phyloP scores from a whole-genome alignment of 2,888 invertebrate species.

The Ceratothoa steindachneri region DNA sequence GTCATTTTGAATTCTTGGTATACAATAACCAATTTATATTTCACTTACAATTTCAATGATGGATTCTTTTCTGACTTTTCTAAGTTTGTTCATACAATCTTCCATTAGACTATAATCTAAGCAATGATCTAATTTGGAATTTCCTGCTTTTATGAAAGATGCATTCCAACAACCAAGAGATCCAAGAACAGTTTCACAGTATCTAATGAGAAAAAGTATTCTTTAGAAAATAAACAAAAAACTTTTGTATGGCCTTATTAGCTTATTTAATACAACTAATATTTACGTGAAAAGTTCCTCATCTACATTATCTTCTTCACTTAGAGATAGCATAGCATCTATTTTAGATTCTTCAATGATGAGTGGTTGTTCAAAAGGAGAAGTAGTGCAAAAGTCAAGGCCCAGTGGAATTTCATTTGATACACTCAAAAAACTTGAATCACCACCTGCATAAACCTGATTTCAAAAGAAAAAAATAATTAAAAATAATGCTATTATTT shows the following conservation, averaged over 20 bases:
- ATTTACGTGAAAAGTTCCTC: conserved; percentile 56
- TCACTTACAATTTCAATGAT: conserved; percentile 65
- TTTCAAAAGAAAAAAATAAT: not conserved
- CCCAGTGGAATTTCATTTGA: conserved; percentile 10
- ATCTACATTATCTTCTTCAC: conserved; percentile 23
- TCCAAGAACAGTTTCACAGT: conserved; percentile 77
- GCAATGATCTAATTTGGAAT: conserved; percentile 61
- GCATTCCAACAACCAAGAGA: conserved; percentile 81
- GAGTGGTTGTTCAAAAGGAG: conserved; percentile 8
- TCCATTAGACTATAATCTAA: conserved; percentile 54
- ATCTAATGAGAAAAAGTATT: conserved; percentile 56
- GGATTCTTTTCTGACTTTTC: conserved; percentile 51
- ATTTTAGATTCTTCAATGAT: conserved; percentile 14
- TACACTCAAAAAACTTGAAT: conserved; percentile 76
- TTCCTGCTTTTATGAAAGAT: conserved; percentile 72
- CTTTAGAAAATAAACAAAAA: conserved; percentile 28
- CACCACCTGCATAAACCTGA: conserved; percentile 76
- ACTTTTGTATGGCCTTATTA: no score
- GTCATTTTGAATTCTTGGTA: no score
- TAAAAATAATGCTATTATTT: no score
- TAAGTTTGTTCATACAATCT: conserved; percentile 51
- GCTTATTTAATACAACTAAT: no score
- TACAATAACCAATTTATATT: not conserved
- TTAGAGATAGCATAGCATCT: conserved; percentile 21
- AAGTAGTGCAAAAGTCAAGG: not conserved